Evolutionary conservation across 2,113 vertebrate species (phyloP).

Genomic region (Rana temporaria): DNA sequence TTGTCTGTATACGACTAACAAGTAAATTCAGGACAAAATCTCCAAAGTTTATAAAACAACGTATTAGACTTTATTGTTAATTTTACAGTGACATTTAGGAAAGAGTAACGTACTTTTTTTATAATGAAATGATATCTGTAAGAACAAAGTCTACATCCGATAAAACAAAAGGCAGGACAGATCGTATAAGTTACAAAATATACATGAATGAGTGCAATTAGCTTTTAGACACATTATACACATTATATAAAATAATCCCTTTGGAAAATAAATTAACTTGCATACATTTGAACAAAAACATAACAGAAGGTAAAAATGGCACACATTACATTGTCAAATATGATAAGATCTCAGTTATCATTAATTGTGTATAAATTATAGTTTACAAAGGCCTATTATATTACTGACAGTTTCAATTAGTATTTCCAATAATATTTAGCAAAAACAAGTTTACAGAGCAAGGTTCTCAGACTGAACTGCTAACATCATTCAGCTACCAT

Average conservation of each 20-base stretch:
- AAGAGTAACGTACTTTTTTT: conserved; percentile 76
- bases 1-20: background rate
- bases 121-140: conserved; percentile 75
- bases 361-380: conserved; percentile 70
- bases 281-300: conserved; percentile 75
- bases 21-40: conserved; percentile 81
- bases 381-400: conserved; percentile 72
- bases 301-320: conserved; percentile 71
- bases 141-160: conserved; percentile 77
- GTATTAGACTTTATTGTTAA: conserved; percentile 85
- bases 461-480: conserved; percentile 68
- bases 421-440: conserved; percentile 66
- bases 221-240: conserved; percentile 77
- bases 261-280: conserved; percentile 71
- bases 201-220: conserved; percentile 82
- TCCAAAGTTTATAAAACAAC: conserved; percentile 80
- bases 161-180: conserved; percentile 80
- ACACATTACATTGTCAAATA: conserved; percentile 75
- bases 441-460: conserved; percentile 66
- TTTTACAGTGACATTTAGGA: conserved; percentile 81
- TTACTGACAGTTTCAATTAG: conserved; percentile 66
- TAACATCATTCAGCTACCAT: conserved; percentile 68
- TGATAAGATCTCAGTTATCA: conserved; percentile 64
- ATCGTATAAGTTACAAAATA: conserved; percentile 79
- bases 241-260: conserved; percentile 74